These are phyloP conservation scores for Argyra leucocephala DNA, from an alignment of 2,888 invertebrate species.

Conservation along the genomic window DNA sequence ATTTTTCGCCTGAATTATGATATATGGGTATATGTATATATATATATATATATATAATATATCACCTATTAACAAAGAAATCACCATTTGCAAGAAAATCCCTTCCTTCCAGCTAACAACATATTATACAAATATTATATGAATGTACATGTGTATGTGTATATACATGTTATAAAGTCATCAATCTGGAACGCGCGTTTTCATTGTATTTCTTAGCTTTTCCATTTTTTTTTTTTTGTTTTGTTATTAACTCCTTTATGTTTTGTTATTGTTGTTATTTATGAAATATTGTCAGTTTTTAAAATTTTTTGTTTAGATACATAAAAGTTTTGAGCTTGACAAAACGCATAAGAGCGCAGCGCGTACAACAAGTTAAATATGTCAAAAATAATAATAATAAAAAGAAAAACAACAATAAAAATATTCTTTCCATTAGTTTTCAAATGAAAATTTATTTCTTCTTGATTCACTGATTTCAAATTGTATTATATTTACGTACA, in stretches of 20 bases:
- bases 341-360: not conserved
- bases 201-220: not conserved
- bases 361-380: not conserved
- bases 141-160: too few relatives aligned
- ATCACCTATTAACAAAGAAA: too few relatives aligned
- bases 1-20: not conserved
- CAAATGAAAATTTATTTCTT: slow-evolving; percentile 5
- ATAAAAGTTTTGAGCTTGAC: not conserved
- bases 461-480: not conserved
- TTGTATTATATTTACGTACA: too few relatives aligned
- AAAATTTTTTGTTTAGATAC: not conserved
- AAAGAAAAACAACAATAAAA: not conserved
- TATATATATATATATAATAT: too few relatives aligned
- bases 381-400: not conserved
- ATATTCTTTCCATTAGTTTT: not conserved
- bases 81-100: too few relatives aligned
- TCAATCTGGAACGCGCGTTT: not conserved
- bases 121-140: too few relatives aligned
- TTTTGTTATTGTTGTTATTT: not conserved
- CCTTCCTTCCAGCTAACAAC: too few relatives aligned
- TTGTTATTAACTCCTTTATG: too few relatives aligned
- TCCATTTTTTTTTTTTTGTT: not conserved
- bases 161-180: not conserved
- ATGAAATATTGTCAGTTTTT: not conserved
- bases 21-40: too few relatives aligned